These are phyloP conservation scores for Drosophila sordidula DNA, from an alignment of 2,888 invertebrate genomes.

Conservation along the genomic window DNA sequence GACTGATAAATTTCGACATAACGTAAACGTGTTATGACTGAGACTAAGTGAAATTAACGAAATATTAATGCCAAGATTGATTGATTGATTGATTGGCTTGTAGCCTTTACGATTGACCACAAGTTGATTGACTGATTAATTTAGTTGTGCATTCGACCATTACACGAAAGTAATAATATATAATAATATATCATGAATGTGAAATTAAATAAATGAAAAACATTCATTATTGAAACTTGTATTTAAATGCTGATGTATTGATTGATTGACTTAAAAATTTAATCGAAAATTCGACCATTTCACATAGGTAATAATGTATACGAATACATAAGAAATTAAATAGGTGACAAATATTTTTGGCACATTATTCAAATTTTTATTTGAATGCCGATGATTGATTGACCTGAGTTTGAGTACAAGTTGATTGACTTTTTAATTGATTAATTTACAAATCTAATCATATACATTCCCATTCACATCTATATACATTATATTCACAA, in stretches of 20 bases:
- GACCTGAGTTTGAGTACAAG: too few relatives aligned
- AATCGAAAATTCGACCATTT: too few relatives aligned
- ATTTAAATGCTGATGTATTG: not conserved
- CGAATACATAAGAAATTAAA: too few relatives aligned
- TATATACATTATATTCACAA: too few relatives aligned
- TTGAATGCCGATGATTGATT: too few relatives aligned
- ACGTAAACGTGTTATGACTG: constrained; percentile 6
- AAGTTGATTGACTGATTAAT: not conserved
- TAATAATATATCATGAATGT: too few relatives aligned
- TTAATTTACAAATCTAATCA: too few relatives aligned
- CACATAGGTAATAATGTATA: too few relatives aligned
- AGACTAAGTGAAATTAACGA: constrained; percentile 2
- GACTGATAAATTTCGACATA: constrained; percentile 17
- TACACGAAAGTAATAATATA: not conserved
- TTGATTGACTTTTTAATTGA: too few relatives aligned
- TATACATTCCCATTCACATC: too few relatives aligned
- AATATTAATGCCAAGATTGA: not conserved
- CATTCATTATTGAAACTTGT: not conserved
- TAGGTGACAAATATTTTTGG: too few relatives aligned
- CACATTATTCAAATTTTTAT: too few relatives aligned
- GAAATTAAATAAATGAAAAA: not conserved
- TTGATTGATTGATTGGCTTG: constrained; percentile 29
- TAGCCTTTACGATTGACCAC: not conserved
- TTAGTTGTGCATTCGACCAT: not conserved
- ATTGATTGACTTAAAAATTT: not conserved